Evolutionary conservation across 2,797 vertebrate genomes (phyloP).

Genomic region (Cyprinodon diabolis): DNA sequence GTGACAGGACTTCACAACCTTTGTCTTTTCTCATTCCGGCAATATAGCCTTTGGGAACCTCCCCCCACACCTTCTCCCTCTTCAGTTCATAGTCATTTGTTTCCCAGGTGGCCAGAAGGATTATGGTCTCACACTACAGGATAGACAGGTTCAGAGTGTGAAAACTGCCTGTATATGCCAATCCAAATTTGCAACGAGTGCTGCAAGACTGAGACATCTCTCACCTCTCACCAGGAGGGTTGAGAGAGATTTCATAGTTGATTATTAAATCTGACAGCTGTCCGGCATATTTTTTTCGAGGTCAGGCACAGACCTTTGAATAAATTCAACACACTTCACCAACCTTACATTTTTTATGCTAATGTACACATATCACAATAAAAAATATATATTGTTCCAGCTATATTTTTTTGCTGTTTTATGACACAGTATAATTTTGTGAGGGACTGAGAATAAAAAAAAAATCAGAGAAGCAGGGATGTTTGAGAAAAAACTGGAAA

Average conservation of each 20-base stretch:
- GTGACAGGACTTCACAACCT: slow-evolving; percentile 28
- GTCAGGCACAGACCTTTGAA: slow-evolving; percentile 53
- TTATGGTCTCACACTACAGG: slow-evolving; percentile 45
- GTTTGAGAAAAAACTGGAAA: too few species aligned
- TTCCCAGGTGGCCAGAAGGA: slow-evolving; percentile 42
- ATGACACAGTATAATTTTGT: too few species aligned
- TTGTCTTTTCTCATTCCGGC: slow-evolving; percentile 38
- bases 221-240: slow-evolving; percentile 44
- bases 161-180: slow-evolving; percentile 47
- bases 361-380: background rate
- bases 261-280: slow-evolving; percentile 64
- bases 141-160: slow-evolving; percentile 39
- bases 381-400: background rate
- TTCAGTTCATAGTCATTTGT: slow-evolving; percentile 22
- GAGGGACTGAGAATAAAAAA: too few species aligned
- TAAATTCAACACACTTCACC: slow-evolving; percentile 31
- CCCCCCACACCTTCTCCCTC: background rate
- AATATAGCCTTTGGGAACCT: slow-evolving; percentile 12
- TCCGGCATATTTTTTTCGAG: slow-evolving; percentile 41
- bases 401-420: background rate
- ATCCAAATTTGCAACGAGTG: slow-evolving; percentile 43
- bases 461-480: too few species aligned
- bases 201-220: slow-evolving; percentile 38
- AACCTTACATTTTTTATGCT: background rate
- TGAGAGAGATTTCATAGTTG: slow-evolving; percentile 43